Evolutionary conservation across 2,797 vertebrate species (phyloP).

Genomic region (Varecia variegata): DNA sequence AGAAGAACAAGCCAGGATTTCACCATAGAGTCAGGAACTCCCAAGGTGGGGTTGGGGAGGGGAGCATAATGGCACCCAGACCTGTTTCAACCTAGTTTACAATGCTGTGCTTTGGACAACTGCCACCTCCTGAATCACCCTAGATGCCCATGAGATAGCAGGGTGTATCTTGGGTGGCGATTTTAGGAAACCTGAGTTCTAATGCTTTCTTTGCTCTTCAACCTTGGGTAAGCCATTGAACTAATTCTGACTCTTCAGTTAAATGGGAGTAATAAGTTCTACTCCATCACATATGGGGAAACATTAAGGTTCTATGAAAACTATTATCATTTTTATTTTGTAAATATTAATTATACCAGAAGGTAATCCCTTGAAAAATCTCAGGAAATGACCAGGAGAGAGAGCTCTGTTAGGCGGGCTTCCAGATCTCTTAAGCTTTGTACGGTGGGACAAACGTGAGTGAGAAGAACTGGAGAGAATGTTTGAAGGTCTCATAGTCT

Average conservation of each 20-base stretch:
- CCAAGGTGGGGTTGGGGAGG: background rate
- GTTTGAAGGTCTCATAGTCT: background rate
- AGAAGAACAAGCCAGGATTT: background rate
- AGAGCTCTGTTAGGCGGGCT: background rate
- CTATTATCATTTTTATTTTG: background rate
- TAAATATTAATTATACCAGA: background rate
- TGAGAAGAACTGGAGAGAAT: background rate
- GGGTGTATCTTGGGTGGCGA: background rate
- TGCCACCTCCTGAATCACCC: no score
- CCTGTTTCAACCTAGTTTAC: background rate
- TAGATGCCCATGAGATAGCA: background rate
- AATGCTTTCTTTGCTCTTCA: background rate
- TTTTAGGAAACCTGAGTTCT: background rate
- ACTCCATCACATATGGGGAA: background rate
- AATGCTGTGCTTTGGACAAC: background rate
- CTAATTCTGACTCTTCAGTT: background rate
- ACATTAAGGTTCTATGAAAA: background rate
- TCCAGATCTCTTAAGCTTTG: background rate
- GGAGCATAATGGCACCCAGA: background rate
- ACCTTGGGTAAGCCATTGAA: background rate
- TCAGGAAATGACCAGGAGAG: background rate
- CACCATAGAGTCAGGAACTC: background rate
- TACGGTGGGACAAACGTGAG: background rate
- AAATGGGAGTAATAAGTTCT: background rate
- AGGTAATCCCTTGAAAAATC: background rate